Base-by-base conservation (phyloP, 64 coral and sea anemone genomes). In the Hydrozoanthus tunicans region DNA sequence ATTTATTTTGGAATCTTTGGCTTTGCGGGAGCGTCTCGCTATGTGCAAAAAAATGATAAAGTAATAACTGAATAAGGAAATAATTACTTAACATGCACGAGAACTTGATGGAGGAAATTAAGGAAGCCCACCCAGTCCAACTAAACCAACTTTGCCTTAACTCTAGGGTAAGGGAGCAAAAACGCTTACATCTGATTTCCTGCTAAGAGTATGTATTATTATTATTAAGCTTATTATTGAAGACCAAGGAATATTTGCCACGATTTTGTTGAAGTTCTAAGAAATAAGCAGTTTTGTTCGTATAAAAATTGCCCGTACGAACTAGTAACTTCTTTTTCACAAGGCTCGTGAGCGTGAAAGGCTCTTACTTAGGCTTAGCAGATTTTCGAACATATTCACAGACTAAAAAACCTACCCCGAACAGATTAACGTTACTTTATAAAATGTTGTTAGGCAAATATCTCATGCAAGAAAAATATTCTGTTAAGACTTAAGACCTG, bases 1-100 rank as follows among this genome's bases (percentile, higher is more conserved):
- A 66, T 68, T 68, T 54, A 66, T 83, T 83, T 62, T 68, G 32
- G 13, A 64, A 53, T 15, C 27, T 17, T 43, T 82, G 11, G 13
- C 60, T 78, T 79, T 88, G 65, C 56, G 23, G 83, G 56, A 74
- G 82, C 53, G 51, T 70, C 15, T 23, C 65, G 57, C 32, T 85
- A 57, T 70, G 67, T 73, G 13, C 54, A 58, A 12, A 73, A 56
- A 86, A 72, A 23, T 23, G 11, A 15, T 60, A 58, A 24, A 58
- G 15, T 23, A 43, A 43, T 43, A 43, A 43, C 32, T 43, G 32
- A 59, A 74, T 59, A 74, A 74, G 5, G 57, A 54, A 70, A 27
- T 88, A 59, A 75, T 88, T 86, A 73, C 3, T 14, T 58, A 27
- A 7, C n/a, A 52, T 52, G 14, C 64, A 15, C 12, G 64, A 17